Base-by-base conservation (phyloP, 2,113 vertebrate genomes). In the Boleophthalmus pectinirostris region DNA sequence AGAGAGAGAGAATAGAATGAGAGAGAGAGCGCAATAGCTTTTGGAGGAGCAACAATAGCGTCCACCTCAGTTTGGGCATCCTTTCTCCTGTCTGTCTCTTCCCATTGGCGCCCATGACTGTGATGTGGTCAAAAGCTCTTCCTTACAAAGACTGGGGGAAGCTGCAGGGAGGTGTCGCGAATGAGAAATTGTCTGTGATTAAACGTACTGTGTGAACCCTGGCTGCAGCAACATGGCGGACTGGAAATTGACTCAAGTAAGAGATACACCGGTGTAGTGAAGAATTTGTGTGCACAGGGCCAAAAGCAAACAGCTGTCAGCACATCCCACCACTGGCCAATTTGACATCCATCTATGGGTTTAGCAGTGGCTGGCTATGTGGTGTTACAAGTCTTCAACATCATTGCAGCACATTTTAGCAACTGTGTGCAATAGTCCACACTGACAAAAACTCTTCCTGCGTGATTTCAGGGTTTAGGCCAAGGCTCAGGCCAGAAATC, bases 61-160 rank as follows among this genome's bases (percentile, higher is more conserved):
- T 77, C 54, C 8, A 12, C 69, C 69, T 25, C 60, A 43, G 74
- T 89, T 86, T 74, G 77, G 54, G 81, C 67, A 47, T 65, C 75
- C 80, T 92, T 92, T 92, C 86, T 92, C 84, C 71, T 75, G 75
- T 87, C 91, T 90, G 91, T 92, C 91, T 85, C 82, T 80, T 89
- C 88, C 76, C 82, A 89, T 92, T 85, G 76, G 82, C 73, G 74
- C 86, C 85, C 89, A 90, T 89, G 90, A 91, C 84, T 74, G 84
- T 85, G 83, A 92, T 88, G 76, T 83, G 85, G 88, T 92, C 89
- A 91, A 91, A 84, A 61, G 58, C 58, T 84, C 79, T 33, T 68
- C 67, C 85, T 89, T 75, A 89, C 73, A 91, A 88, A 90, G 78
- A 84, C 51, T 56, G 74, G 74, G 70, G 49, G 63, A 88, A 85